Evolutionary conservation across 2,888 invertebrate genomes (phyloP).

Genomic region (Eupithecia inturbata): DNA sequence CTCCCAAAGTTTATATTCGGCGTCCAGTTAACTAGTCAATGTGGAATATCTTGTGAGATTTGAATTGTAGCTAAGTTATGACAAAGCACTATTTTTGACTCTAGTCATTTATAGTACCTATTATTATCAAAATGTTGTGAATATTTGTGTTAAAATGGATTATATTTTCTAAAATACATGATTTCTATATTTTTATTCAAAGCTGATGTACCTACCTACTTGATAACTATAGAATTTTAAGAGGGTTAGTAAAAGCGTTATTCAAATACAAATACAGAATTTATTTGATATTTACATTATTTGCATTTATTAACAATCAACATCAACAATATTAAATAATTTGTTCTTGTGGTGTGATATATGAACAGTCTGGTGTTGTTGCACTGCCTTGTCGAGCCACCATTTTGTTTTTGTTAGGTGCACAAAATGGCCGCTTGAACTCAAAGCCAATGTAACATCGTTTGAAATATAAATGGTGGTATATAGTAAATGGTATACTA

Average conservation of each 20-base stretch:
- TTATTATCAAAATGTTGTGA: constrained; percentile 29
- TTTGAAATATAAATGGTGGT: constrained; percentile 63
- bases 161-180: constrained; percentile 29
- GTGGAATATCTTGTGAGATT: not conserved
- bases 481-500: constrained; percentile 68
- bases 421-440: constrained; percentile 52
- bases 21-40: constrained; percentile 4
- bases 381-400: constrained; percentile 60
- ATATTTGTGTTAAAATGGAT: constrained; percentile 32
- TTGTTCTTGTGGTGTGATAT: constrained; percentile 82
- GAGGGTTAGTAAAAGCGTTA: constrained; percentile 63
- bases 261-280: constrained; percentile 89
- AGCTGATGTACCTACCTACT: not conserved
- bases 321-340: constrained; percentile 90
- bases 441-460: constrained; percentile 69
- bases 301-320: constrained; percentile 91
- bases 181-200: constrained; percentile 11
- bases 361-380: constrained; percentile 77
- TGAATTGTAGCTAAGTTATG: constrained; percentile 17
- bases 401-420: constrained; percentile 54
- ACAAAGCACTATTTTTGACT: constrained; percentile 31
- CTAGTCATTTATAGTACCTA: constrained; percentile 21
- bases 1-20: not conserved
- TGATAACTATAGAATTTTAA: constrained; percentile 4
- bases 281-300: constrained; percentile 89